phyloP scores from a whole-genome alignment of 2,113 vertebrate genomes.

The Urocynchramus pylzowi region DNA sequence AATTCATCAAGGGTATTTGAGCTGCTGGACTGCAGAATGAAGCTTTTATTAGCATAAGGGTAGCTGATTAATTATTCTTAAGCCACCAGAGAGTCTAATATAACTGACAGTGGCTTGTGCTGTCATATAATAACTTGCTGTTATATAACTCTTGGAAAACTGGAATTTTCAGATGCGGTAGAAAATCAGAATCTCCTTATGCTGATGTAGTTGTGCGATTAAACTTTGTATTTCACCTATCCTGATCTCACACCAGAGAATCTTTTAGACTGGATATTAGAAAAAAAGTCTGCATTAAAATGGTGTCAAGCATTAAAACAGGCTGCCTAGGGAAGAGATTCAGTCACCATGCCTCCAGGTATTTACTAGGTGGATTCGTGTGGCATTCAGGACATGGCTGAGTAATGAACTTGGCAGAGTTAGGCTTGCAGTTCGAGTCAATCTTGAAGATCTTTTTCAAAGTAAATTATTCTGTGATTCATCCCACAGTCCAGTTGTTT shows the following conservation, averaged over 20 bases:
- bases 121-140: background rate
- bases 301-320: background rate
- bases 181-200: background rate
- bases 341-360: background rate
- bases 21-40: background rate
- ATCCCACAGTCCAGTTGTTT: background rate
- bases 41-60: background rate
- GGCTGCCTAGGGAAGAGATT: background rate
- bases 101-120: background rate
- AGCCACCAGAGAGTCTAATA: background rate
- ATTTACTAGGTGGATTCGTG: background rate
- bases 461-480: background rate
- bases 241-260: background rate
- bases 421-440: background rate
- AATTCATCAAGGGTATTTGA: background rate
- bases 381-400: fast-evolving
- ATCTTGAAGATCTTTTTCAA: background rate
- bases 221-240: background rate
- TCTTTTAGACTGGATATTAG: background rate
- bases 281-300: background rate
- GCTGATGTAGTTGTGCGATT: background rate
- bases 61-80: background rate
- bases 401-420: background rate
- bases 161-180: background rate
- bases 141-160: background rate